Conservation (phyloP, 1,140 invertebrate species). For the Branchinecta lynchi region DNA sequence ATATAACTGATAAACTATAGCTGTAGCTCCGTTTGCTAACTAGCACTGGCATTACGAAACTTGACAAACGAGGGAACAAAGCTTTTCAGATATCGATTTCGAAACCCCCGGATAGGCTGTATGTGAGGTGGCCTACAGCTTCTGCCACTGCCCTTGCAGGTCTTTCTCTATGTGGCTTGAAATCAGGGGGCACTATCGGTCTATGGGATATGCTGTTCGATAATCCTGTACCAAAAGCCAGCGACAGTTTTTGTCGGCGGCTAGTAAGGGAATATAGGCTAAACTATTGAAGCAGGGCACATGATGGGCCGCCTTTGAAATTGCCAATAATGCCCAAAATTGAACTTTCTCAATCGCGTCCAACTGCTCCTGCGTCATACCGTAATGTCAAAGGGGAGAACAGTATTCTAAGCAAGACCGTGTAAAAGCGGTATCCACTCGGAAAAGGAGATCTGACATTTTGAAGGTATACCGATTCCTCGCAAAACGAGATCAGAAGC, state of each 20-base stretch:
- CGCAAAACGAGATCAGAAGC: too few species aligned
- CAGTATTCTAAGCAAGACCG: too few species aligned
- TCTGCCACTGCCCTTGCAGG: neutral
- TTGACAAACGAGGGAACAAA: conserved; percentile 6
- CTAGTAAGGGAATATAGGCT: neutral
- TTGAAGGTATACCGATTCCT: too few species aligned
- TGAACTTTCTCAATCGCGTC: conserved; percentile 5
- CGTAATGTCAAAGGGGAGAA: conserved; percentile 5
- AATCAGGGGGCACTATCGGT: conserved; percentile 1
- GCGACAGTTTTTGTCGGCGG: too few species aligned
- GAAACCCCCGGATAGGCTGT: too few species aligned
- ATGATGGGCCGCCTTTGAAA: neutral
- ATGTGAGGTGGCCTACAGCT: neutral
- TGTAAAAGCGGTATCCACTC: neutral
- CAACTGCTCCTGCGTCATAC: neutral
- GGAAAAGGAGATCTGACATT: neutral
- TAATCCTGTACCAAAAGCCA: too few species aligned
- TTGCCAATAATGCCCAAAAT: conserved; percentile 6
- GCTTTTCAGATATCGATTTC: conserved; percentile 6
- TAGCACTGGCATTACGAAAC: neutral
- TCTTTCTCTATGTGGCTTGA: conserved; percentile 6
- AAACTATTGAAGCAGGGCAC: conserved; percentile 1
- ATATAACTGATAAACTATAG: too few species aligned
- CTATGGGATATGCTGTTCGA: conserved; percentile 5
- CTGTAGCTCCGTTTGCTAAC: neutral